Conservation (phyloP, 1,140 invertebrate species). For the Cepaea nemoralis region DNA sequence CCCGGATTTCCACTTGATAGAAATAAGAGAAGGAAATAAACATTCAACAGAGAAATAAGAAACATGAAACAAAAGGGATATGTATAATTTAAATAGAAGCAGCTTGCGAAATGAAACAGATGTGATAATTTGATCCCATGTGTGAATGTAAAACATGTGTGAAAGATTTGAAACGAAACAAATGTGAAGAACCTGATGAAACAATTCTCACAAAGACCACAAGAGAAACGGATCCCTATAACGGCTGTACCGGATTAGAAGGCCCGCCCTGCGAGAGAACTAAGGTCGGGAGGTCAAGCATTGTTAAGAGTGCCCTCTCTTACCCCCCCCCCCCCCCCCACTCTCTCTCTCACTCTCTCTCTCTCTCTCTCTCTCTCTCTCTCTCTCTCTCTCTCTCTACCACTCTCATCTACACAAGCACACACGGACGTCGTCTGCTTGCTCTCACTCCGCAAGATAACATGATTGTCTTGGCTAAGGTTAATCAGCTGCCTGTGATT, state of each 20-base stretch:
- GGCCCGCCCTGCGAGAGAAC: background rate
- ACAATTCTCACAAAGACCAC: background rate
- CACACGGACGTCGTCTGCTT: slow-evolving; percentile 76
- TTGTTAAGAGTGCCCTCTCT: background rate
- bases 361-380: slow-evolving; percentile 14
- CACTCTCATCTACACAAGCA: slow-evolving; percentile 81
- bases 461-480: background rate
- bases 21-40: no score
- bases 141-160: background rate
- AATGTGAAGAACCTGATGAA: background rate
- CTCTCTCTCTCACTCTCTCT: no score
- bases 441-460: background rate
- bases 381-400: slow-evolving; percentile 69
- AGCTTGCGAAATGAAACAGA: no score
- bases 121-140: background rate
- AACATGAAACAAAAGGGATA: no score
- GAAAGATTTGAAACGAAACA: background rate
- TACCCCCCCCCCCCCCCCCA: no score
- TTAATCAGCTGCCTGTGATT: slow-evolving; percentile 74
- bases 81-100: no score
- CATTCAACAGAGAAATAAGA: no score
- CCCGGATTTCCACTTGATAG: no score
- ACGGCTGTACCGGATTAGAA: background rate
- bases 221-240: slow-evolving; percentile 28
- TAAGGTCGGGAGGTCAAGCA: background rate